phyloP scores from a whole-genome alignment of 2,113 vertebrate species.

The Corythoichthys haematopterus region DNA sequence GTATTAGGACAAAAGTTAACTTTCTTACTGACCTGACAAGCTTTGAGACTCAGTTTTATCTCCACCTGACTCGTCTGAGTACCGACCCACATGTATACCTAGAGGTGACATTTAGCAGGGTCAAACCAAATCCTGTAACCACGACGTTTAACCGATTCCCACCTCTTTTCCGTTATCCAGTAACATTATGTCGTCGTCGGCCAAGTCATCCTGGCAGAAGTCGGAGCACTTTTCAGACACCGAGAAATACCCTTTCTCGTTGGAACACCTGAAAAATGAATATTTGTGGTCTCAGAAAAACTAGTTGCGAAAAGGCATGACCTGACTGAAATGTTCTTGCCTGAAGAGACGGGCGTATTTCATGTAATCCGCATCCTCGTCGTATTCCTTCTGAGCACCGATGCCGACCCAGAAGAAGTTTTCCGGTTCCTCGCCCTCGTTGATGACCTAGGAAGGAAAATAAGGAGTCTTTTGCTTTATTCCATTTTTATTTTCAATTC shows the following conservation, averaged over 20 bases:
- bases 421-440: constrained; percentile 93
- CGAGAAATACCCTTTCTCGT: constrained; percentile 94
- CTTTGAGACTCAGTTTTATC: constrained; percentile 95
- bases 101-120: background rate
- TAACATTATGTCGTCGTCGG: constrained; percentile 96
- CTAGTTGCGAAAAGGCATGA: background rate
- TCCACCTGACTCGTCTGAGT: constrained; percentile 98
- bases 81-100: constrained; percentile 99
- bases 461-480: too few species aligned
- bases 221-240: constrained; percentile 97
- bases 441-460: constrained; percentile 80
- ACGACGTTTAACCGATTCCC: background rate
- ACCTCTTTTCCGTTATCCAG: constrained; percentile 95
- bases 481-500: too few species aligned
- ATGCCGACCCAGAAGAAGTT: constrained; percentile 99
- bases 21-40: constrained; percentile 79
- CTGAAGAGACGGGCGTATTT: constrained; percentile 92
- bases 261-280: constrained; percentile 81
- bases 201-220: constrained; percentile 96
- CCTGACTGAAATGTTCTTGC: constrained; percentile 52
- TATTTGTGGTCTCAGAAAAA: background rate
- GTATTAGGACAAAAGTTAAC: background rate
- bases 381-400: constrained; percentile 87
- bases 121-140: background rate
- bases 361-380: constrained; percentile 94